These are phyloP conservation scores for Microplitis manilae DNA, from an alignment of 2,888 invertebrate genomes.

Conservation along the genomic window DNA sequence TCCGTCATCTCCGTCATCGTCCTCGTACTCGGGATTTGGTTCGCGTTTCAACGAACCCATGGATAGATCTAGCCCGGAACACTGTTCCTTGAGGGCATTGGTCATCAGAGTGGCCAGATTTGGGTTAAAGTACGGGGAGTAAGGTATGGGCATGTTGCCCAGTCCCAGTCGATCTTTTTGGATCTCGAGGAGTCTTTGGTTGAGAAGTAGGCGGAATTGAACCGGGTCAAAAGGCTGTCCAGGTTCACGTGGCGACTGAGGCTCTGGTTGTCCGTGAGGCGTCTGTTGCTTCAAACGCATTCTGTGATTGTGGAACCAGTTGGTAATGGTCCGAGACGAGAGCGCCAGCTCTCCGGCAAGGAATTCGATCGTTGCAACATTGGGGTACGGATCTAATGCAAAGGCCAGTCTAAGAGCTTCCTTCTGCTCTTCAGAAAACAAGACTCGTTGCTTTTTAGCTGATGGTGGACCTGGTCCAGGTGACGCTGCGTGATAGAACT, in stretches of 20 bases:
- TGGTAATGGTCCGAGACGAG: conserved; percentile 96
- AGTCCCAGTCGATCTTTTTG: conserved; percentile 89
- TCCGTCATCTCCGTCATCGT: conserved; percentile 80
- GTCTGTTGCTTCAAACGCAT: conserved; percentile 96
- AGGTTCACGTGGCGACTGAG: conserved; percentile 83
- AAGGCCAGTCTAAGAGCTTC: conserved; percentile 95
- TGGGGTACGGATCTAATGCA: conserved; percentile 96
- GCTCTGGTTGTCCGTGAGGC: conserved; percentile 83
- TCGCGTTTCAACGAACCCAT: conserved; percentile 86
- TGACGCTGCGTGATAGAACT: conserved; percentile 86
- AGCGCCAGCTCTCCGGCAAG: conserved; percentile 92
- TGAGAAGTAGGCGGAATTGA: conserved; percentile 89
- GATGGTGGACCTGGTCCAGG: conserved; percentile 87
- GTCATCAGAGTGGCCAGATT: conserved; percentile 85
- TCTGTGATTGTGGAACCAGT: conserved; percentile 99
- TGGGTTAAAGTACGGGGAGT: conserved; percentile 84
- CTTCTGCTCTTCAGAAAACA: conserved; percentile 99
- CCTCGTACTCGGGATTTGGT: conserved; percentile 84
- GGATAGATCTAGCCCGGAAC: conserved; percentile 89
- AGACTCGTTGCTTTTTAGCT: conserved; percentile 94
- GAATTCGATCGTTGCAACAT: conserved; percentile 95
- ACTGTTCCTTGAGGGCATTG: conserved; percentile 83
- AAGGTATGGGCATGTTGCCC: conserved; percentile 83
- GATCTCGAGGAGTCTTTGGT: conserved; percentile 89
- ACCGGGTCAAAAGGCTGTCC: conserved; percentile 91